phyloP scores from a whole-genome alignment of 2,797 vertebrate genomes.

The Melanotaenia pygmaea region DNA sequence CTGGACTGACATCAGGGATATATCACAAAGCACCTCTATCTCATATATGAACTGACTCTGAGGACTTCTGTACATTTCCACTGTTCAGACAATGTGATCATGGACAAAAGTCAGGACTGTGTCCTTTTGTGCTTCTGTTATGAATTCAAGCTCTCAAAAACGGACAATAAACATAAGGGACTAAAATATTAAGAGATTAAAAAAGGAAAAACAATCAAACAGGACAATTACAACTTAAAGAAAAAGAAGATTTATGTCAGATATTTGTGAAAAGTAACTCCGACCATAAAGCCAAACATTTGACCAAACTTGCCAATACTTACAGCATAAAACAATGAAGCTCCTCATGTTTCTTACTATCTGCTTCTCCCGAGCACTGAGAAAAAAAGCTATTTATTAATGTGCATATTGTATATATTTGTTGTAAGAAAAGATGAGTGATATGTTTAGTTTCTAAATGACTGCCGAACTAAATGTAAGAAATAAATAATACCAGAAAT shows the following conservation, averaged over 20 bases:
- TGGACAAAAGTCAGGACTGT: slow-evolving; percentile 3
- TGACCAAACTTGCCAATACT: slow-evolving; percentile 12
- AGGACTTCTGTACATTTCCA: slow-evolving; percentile 6
- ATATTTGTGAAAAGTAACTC: slow-evolving; percentile 6
- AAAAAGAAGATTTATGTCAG: slow-evolving; percentile 1
- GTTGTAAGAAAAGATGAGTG: slow-evolving; percentile 46
- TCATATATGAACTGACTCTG: slow-evolving; percentile 83
- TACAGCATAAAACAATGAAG: slow-evolving; percentile 1
- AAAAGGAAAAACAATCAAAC: slow-evolving; percentile 12
- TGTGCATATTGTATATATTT: slow-evolving; percentile 70
- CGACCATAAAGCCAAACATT: not conserved
- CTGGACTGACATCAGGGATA: slow-evolving; percentile 81
- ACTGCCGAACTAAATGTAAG: slow-evolving; percentile 25
- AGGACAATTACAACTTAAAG: not conserved
- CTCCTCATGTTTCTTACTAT: slow-evolving; percentile 13
- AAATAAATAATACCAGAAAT: slow-evolving; percentile 17
- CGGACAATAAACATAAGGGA: not conserved
- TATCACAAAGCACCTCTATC: slow-evolving; percentile 93
- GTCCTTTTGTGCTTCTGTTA: not conserved
- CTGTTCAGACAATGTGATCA: slow-evolving; percentile 13
- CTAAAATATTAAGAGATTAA: slow-evolving; percentile 1
- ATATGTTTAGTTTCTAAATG: slow-evolving; percentile 39
- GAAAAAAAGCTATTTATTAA: slow-evolving; percentile 67
- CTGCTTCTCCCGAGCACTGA: slow-evolving; percentile 32
- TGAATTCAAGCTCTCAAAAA: slow-evolving; percentile 9